A percentile compares a stretch with the other conserved stretches of the same genome.
phyloP scores from a whole-genome alignment of 2,888 invertebrate species.

The Mesoligia furuncula region DNA sequence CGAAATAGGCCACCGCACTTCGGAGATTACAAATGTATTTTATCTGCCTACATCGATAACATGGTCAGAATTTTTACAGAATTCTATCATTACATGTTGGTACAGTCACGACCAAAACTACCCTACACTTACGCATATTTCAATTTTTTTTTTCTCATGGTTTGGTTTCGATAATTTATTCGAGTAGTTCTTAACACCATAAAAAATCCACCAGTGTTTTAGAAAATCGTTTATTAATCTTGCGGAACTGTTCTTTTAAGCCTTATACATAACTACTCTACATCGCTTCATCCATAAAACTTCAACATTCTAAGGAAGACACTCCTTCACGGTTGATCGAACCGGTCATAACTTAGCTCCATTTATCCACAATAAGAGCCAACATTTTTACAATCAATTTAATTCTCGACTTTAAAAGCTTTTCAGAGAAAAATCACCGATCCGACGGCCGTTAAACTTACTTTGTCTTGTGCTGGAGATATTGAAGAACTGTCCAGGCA shows the following conservation, averaged over 20 bases:
- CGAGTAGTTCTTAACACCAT: too few species aligned
- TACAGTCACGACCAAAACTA: not conserved
- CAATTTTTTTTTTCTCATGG: not conserved
- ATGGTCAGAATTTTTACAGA: not conserved
- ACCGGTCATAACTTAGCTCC: conserved; percentile 54
- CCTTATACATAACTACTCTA: not conserved
- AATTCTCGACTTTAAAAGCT: conserved; percentile 76
- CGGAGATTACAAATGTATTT: not conserved
- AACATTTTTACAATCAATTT: conserved; percentile 71
- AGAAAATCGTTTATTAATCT: not conserved
- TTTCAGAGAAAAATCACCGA: conserved; percentile 70
- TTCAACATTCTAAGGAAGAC: conserved; percentile 30
- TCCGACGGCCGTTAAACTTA: conserved; percentile 73
- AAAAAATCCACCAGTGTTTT: not conserved
- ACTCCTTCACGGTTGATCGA: conserved; percentile 43
- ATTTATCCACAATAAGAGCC: conserved; percentile 58
- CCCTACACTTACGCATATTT: not conserved
- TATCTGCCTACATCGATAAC: not conserved
- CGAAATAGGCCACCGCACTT: not conserved
- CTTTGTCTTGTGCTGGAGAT: conserved; percentile 66
- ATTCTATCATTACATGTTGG: not conserved
- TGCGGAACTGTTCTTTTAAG: not conserved
- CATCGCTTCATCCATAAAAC: conserved; percentile 15
- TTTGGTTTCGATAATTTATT: not conserved
- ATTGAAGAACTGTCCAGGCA: conserved; percentile 36